Evolutionary conservation across 92 coral and sea anemone species (phyloP).

Genomic region (Parazoanthus darwini): DNA sequence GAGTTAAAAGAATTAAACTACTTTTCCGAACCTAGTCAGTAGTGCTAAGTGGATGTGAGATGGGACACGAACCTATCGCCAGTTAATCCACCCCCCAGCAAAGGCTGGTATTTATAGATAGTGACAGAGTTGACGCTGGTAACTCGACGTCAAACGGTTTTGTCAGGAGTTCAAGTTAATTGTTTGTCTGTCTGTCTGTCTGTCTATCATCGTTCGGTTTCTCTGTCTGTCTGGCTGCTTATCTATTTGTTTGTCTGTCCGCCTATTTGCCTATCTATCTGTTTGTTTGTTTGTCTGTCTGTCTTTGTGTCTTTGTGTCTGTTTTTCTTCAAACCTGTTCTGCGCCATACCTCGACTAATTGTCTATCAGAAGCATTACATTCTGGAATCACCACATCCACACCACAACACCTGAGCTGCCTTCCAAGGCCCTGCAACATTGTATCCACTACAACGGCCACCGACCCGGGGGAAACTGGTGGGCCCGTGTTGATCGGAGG

Average conservation of each 20-base stretch:
- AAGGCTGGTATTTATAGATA: no score
- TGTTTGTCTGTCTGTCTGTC: neutral
- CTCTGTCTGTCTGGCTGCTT: neutral
- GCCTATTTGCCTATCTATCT: neutral
- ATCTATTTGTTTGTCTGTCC: neutral
- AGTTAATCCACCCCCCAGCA: no score
- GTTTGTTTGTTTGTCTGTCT: neutral
- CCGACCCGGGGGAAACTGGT: constrained; percentile 77
- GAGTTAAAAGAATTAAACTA: no score
- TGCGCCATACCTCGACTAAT: constrained; percentile 71
- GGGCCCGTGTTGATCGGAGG: constrained; percentile 61
- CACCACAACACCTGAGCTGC: constrained; percentile 96
- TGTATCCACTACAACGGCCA: constrained; percentile 92
- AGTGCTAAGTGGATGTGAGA: no score
- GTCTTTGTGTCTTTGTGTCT: neutral
- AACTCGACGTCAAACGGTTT: no score
- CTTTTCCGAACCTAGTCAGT: no score
- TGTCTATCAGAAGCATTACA: constrained; percentile 72
- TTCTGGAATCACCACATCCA: constrained; percentile 83
- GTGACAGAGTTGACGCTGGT: no score
- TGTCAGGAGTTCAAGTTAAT: no score
- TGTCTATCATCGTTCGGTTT: neutral
- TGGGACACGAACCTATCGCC: no score
- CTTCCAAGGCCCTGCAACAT: constrained; percentile 99
- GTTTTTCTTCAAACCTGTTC: neutral